These are phyloP conservation scores for Orcinus orca DNA, from an alignment of 2,113 vertebrate species.

Conservation along the genomic window DNA sequence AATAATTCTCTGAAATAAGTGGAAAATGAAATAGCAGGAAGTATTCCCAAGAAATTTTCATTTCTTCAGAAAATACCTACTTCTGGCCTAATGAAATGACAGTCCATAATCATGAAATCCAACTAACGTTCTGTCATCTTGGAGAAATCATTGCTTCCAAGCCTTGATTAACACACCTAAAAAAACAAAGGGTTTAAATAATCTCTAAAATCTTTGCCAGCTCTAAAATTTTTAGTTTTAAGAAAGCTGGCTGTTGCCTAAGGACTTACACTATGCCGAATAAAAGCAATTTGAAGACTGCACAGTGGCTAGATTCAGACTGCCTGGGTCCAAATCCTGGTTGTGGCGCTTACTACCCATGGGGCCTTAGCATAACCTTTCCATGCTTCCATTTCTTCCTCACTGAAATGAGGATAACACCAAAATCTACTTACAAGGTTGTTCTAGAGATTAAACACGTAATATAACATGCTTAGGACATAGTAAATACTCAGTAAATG, in stretches of 20 bases:
- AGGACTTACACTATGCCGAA: too few species aligned
- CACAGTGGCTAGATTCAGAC: not conserved
- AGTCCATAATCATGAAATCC: not conserved
- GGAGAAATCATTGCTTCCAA: not conserved
- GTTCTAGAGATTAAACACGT: not conserved
- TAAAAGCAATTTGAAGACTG: not conserved
- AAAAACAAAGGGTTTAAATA: not conserved
- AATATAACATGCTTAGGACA: not conserved
- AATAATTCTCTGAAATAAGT: not conserved
- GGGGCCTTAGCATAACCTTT: not conserved
- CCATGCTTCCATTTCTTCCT: not conserved
- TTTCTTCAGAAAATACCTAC: not conserved
- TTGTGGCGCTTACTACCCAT: not conserved
- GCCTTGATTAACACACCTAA: not conserved
- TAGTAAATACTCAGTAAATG: not conserved
- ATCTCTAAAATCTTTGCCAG: not conserved
- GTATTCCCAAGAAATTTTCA: not conserved
- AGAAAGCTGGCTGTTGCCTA: not conserved
- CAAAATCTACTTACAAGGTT: not conserved
- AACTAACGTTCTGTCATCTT: not conserved
- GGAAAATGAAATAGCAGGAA: not conserved
- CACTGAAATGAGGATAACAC: too few species aligned
- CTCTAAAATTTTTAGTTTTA: not conserved
- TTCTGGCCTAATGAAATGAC: not conserved
- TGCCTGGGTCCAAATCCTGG: too few species aligned